Conservation (phyloP, 2,797 vertebrate genomes). For the Tenualosa thibaudeaui region DNA sequence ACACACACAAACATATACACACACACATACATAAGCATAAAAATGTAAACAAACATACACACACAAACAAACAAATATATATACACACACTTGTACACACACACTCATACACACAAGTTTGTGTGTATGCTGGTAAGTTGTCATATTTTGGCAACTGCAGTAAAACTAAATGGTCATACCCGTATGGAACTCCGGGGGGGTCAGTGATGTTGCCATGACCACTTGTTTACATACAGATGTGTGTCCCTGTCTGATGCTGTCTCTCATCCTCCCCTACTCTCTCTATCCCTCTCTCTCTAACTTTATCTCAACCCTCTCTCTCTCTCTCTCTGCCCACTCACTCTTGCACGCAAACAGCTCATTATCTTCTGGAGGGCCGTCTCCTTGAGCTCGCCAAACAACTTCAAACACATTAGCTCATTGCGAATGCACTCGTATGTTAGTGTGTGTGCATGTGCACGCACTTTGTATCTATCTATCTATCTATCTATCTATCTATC, state of each 20-base stretch:
- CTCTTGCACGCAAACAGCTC: constrained; percentile 7
- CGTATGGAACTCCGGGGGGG: background rate
- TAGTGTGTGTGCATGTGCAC: background rate
- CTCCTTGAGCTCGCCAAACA: constrained; percentile 25
- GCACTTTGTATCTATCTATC: background rate
- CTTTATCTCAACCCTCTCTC: background rate
- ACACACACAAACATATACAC: background rate
- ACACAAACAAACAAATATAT: background rate
- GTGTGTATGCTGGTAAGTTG: background rate
- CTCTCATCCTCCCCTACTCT: constrained; percentile 5
- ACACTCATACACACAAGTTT: background rate
- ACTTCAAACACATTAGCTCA: constrained; percentile 38
- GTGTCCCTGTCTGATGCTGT: background rate
- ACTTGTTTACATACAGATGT: background rate
- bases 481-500: background rate
- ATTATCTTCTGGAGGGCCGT: constrained; percentile 2
- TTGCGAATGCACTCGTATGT: background rate
- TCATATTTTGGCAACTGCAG: background rate
- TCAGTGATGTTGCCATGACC: background rate
- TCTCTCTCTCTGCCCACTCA: background rate
- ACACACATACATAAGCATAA: background rate
- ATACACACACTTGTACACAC: background rate
- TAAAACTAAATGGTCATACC: background rate
- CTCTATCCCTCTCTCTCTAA: background rate
- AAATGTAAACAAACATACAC: background rate